These are phyloP conservation scores for Phoxinus phoxinus DNA, from an alignment of 2,113 vertebrate species.

Conservation along the genomic window DNA sequence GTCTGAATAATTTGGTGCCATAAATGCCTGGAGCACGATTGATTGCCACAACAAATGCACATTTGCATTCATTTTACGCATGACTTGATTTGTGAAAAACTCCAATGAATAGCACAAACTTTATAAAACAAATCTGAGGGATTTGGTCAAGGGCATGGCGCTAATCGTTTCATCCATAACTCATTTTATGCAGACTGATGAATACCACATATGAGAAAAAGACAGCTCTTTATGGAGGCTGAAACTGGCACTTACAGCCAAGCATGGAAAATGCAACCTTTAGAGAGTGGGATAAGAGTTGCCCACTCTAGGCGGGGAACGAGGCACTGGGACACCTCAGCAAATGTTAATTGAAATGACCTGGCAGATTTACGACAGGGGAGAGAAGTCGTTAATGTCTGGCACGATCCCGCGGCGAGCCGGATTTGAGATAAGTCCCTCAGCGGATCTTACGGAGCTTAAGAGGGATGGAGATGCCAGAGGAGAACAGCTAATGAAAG, in stretches of 20 bases:
- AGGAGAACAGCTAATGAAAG: conserved; percentile 49
- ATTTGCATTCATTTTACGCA: conserved; percentile 32
- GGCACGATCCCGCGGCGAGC: conserved; percentile 12
- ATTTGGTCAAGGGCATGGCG: background rate
- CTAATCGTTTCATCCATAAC: conserved; percentile 25
- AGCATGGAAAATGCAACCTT: conserved; percentile 45
- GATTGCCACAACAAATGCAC: conserved; percentile 20
- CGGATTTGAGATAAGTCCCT: conserved; percentile 55
- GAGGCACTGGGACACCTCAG: conserved; percentile 33
- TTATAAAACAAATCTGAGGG: conserved; percentile 29
- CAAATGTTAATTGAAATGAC: conserved; percentile 61
- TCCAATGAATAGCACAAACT: conserved; percentile 9
- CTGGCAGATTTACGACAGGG: conserved; percentile 51
- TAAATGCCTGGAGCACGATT: conserved; percentile 20
- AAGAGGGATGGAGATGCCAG: conserved; percentile 43
- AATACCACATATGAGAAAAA: conserved; percentile 16
- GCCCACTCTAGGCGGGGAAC: background rate
- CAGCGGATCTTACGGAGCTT: conserved; percentile 39
- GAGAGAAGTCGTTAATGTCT: conserved; percentile 42
- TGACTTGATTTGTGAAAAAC: background rate
- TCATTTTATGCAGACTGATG: conserved; percentile 38
- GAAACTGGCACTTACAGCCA: conserved; percentile 8
- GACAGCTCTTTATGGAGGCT: conserved; percentile 25
- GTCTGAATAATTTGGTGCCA: conserved; percentile 14
- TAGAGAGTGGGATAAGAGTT: conserved; percentile 29